A percentile compares a stretch with the other conserved stretches of the same genome.
phyloP scores from a whole-genome alignment of 2,888 invertebrate species.

The Blera fallax region DNA sequence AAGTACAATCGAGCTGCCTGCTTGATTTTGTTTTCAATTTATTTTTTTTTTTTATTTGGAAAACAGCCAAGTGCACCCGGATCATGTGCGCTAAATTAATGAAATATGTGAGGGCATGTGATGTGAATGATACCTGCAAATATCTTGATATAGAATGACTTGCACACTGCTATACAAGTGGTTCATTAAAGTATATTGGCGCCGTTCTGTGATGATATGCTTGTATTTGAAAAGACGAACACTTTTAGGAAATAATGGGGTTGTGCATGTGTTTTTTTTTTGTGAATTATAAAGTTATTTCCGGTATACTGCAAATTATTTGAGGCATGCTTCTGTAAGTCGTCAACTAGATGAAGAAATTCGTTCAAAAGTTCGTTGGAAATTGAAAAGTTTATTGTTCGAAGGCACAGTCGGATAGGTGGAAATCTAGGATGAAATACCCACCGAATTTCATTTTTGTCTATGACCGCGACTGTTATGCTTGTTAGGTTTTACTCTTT shows the following conservation, averaged over 20 bases:
- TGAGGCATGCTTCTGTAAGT: neutral
- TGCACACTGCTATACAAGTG: neutral
- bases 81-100: constrained; percentile 63
- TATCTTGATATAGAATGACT: neutral
- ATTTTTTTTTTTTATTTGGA: constrained; percentile 36
- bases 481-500: too few species aligned
- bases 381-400: neutral
- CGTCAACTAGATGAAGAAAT: neutral
- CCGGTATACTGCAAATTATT: neutral
- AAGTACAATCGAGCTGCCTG: constrained; percentile 42
- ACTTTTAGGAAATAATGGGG: neutral
- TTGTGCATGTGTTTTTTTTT: neutral
- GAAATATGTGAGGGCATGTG: constrained; percentile 59
- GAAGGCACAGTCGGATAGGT: neutral
- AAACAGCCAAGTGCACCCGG: constrained; percentile 37
- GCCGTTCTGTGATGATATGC: constrained; percentile 4
- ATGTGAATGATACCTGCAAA: constrained; percentile 31
- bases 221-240: neutral
- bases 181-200: constrained; percentile 27
- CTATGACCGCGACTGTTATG: too few species aligned
- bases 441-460: too few species aligned
- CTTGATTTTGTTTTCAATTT: neutral
- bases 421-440: neutral
- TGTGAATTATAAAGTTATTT: neutral
- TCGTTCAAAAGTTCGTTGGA: neutral